Evolutionary conservation across 2,888 invertebrate species (phyloP).

Genomic region (Lacanobia wlatinum): DNA sequence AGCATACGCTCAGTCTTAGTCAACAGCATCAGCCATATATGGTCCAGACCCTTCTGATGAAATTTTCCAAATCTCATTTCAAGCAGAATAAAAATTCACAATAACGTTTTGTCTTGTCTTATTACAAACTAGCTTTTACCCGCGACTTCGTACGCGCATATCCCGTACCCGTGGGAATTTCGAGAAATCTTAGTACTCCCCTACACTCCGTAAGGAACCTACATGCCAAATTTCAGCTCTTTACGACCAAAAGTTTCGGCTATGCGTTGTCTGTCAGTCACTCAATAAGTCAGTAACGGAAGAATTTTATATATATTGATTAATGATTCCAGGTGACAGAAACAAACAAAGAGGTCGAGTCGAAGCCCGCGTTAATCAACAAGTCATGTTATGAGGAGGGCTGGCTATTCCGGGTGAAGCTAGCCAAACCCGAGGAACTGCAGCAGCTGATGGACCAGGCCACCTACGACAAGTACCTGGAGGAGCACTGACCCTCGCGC

Average conservation of each 20-base stretch:
- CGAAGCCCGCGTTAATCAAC: constrained; percentile 95
- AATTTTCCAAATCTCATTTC: neutral
- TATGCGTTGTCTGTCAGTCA: too few relatives aligned
- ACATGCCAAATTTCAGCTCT: too few relatives aligned
- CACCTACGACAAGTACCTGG: constrained; percentile 92
- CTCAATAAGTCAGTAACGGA: too few relatives aligned
- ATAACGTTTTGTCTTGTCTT: neutral
- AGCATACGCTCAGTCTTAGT: too few relatives aligned
- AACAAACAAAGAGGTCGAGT: constrained; percentile 93
- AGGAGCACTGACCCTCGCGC: constrained; percentile 75
- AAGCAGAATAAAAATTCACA: neutral
- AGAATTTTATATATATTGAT: too few relatives aligned
- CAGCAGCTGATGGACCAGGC: constrained; percentile 93
- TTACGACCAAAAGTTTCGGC: too few relatives aligned
- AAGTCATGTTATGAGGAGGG: constrained; percentile 95
- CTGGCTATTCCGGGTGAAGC: constrained; percentile 95
- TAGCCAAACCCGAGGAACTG: constrained; percentile 92
- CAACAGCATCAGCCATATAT: too few relatives aligned
- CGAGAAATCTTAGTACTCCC: too few relatives aligned
- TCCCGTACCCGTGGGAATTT: too few relatives aligned
- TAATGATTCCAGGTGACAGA: constrained; percentile 94
- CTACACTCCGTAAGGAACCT: too few relatives aligned
- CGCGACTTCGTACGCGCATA: too few relatives aligned
- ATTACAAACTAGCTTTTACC: constrained; percentile 13
- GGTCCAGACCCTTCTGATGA: neutral